Conservation (phyloP, 2,888 invertebrate genomes). For the Nycteola revayana region DNA sequence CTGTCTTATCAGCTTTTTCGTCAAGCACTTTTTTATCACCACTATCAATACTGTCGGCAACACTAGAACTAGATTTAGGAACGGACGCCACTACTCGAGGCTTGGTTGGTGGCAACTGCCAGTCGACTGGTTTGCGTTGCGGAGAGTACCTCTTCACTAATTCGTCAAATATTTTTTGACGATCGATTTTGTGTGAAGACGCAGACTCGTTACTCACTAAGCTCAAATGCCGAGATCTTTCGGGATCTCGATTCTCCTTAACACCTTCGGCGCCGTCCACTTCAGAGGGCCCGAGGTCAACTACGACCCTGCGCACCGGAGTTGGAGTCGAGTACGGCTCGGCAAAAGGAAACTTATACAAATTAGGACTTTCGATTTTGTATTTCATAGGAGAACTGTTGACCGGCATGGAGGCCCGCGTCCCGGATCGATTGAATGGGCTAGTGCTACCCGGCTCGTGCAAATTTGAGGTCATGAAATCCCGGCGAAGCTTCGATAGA, state of each 20-base stretch:
- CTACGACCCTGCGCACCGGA: conserved; percentile 57
- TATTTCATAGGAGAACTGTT: conserved; percentile 58
- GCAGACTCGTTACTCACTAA: conserved; percentile 49
- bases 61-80: conserved; percentile 65
- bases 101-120: conserved; percentile 71
- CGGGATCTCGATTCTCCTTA: conserved; percentile 64
- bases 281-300: conserved; percentile 57
- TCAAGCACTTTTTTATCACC: conserved; percentile 42
- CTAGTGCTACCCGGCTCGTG: conserved; percentile 63
- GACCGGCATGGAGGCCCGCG: conserved; percentile 65
- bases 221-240: conserved; percentile 51
- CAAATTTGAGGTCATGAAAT: conserved; percentile 70
- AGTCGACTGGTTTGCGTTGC: conserved; percentile 70
- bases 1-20: conserved; percentile 41
- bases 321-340: conserved; percentile 75
- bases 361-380: conserved; percentile 72
- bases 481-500: conserved; percentile 66
- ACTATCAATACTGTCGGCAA: conserved; percentile 51
- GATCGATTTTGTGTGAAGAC: conserved; percentile 57
- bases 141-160: conserved; percentile 73
- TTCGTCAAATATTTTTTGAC: conserved; percentile 71
- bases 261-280: conserved; percentile 48
- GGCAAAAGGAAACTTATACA: conserved; percentile 77
- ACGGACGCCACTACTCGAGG: conserved; percentile 70
- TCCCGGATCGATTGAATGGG: conserved; percentile 60